These are phyloP conservation scores for Helobdella robusta DNA, from an alignment of 2,888 invertebrate species.

Conservation along the genomic window DNA sequence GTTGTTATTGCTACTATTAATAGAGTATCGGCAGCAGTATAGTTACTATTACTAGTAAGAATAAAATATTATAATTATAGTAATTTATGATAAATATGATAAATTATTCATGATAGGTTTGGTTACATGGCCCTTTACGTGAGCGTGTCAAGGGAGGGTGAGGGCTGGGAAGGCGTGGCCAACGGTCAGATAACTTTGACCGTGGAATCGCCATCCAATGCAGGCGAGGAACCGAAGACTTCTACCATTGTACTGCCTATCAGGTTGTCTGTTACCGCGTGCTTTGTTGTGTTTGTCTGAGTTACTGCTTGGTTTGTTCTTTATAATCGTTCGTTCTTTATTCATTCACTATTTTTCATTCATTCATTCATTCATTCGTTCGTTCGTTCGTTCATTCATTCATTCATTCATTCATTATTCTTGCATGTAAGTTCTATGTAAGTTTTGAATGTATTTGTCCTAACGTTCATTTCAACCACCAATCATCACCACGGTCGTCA, in stretches of 20 bases:
- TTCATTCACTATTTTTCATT: no score
- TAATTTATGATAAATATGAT: no score
- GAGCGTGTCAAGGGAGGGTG: conserved; percentile 59
- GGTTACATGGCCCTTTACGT: conserved; percentile 81
- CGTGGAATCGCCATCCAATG: conserved; percentile 66
- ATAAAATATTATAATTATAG: no score
- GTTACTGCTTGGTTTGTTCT: background rate
- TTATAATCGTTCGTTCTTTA: background rate
- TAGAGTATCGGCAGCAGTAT: no score
- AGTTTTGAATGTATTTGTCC: background rate
- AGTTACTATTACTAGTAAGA: no score
- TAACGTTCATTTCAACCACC: conserved; percentile 42
- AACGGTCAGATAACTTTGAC: conserved; percentile 62
- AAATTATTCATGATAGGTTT: no score
- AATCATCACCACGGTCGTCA: conserved; percentile 58
- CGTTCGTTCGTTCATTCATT: no score
- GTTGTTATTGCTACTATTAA: no score
- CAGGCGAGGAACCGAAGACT: conserved; percentile 28
- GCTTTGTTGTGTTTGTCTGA: background rate
- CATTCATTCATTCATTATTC: no score
- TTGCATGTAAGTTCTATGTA: background rate
- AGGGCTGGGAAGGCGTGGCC: conserved; percentile 65
- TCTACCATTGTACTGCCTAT: background rate
- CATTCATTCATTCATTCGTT: no score
- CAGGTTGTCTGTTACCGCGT: conserved; percentile 9